Evolutionary conservation across 30 jellyfish, hydroid and myxozoan genomes (phyloP).

Genomic region (Aurelia aurita): DNA sequence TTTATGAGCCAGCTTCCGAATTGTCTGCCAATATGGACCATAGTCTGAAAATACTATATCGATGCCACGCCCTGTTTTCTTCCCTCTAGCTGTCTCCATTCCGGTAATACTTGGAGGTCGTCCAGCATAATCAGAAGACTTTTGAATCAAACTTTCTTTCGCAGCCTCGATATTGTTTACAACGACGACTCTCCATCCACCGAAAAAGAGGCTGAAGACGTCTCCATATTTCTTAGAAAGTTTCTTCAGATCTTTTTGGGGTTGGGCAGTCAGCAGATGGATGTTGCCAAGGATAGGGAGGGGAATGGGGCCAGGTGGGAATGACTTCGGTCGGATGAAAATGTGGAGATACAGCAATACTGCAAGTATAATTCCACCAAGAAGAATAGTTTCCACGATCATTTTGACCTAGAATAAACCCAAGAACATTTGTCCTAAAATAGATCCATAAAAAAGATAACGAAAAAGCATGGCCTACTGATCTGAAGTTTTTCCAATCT

Average conservation of each 20-base stretch:
- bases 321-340: slow-evolving; percentile 45
- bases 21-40: slow-evolving; percentile 74
- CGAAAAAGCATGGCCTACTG: too few species aligned
- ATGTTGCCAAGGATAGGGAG: slow-evolving; percentile 63
- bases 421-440: not conserved
- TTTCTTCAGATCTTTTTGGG: slow-evolving; percentile 37
- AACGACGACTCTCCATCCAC: slow-evolving; percentile 54
- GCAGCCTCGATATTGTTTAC: slow-evolving; percentile 52
- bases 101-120: slow-evolving; percentile 63
- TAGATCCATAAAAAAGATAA: too few species aligned
- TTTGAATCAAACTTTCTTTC: slow-evolving; percentile 50
- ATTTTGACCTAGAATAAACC: not conserved
- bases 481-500: too few species aligned
- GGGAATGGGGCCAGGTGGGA: slow-evolving; percentile 75
- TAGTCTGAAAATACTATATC: slow-evolving; percentile 67
- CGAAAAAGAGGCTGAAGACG: slow-evolving; percentile 60
- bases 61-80: slow-evolving; percentile 62
- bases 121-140: slow-evolving; percentile 70
- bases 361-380: slow-evolving; percentile 14
- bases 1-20: slow-evolving; percentile 67
- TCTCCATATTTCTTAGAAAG: slow-evolving; percentile 57
- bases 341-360: slow-evolving; percentile 9
- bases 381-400: slow-evolving; percentile 17
- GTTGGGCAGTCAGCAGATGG: slow-evolving; percentile 49
- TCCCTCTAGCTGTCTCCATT: slow-evolving; percentile 59